Evolutionary conservation across 2,113 vertebrate species (phyloP).

Genomic region (Cyprinodon tularosa): DNA sequence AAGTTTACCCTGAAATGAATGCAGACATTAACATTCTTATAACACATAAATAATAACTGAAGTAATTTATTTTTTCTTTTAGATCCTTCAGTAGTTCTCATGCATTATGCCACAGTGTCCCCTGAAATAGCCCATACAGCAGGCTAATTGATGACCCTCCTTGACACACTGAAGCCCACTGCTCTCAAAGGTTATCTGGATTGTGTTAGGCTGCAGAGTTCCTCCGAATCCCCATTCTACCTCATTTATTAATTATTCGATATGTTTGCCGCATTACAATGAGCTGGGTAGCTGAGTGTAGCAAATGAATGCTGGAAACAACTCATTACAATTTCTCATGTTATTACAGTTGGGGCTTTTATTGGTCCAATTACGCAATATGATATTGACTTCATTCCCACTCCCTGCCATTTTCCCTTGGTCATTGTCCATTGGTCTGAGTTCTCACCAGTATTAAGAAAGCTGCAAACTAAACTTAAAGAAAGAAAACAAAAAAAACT

Average conservation of each 20-base stretch:
- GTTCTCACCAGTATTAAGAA: background rate
- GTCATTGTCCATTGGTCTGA: background rate
- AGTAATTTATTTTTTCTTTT: constrained; percentile 32
- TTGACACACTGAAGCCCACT: constrained; percentile 28
- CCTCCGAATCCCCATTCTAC: constrained; percentile 31
- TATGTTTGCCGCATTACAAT: constrained; percentile 44
- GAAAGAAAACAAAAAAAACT: background rate
- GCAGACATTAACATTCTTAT: background rate
- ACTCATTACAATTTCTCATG: constrained; percentile 31
- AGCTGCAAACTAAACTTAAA: background rate
- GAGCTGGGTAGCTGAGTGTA: constrained; percentile 24
- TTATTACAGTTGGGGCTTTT: constrained; percentile 25
- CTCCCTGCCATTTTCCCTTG: background rate
- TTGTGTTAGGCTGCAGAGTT: constrained; percentile 31
- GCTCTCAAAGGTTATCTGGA: constrained; percentile 28
- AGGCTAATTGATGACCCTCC: constrained; percentile 51
- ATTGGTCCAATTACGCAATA: background rate
- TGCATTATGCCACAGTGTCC: constrained; percentile 15
- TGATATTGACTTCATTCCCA: constrained; percentile 2
- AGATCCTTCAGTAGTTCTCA: constrained; percentile 21
- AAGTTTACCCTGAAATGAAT: background rate
- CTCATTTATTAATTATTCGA: constrained; percentile 53
- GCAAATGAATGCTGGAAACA: constrained; percentile 38
- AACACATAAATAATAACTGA: constrained; percentile 9
- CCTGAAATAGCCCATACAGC: constrained; percentile 17